Conservation (phyloP, 2,797 vertebrate genomes). For the Geotria australis region DNA sequence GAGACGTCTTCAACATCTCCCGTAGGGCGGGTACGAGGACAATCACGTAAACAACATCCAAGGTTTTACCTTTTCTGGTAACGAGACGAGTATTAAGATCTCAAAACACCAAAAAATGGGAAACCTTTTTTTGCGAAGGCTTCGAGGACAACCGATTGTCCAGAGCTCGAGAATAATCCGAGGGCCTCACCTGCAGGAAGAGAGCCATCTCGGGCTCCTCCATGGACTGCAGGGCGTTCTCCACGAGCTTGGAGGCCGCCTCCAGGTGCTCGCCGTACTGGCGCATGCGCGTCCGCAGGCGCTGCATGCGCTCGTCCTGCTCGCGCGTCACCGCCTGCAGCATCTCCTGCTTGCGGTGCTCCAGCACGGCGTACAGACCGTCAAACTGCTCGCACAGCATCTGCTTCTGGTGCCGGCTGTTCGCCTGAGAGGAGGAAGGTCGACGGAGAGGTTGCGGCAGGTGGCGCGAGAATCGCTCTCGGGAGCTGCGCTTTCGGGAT, state of each 20-base stretch:
- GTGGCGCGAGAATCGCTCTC: no score
- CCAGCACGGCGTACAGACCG: conserved; percentile 25
- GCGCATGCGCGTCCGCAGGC: conserved; percentile 24
- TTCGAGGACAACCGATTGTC: no score
- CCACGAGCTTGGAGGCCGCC: conserved; percentile 33
- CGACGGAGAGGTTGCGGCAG: background rate
- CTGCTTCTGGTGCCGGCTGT: conserved; percentile 24
- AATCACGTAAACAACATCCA: no score
- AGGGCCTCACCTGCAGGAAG: conserved; percentile 45
- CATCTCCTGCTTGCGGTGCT: conserved; percentile 44
- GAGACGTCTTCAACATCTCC: no score
- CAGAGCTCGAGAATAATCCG: no score
- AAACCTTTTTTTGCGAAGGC: no score
- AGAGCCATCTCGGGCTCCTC: conserved; percentile 45
- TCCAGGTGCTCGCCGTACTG: conserved; percentile 36
- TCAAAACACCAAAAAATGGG: no score
- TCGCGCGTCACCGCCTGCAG: conserved; percentile 22
- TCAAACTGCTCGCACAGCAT: conserved; percentile 24
- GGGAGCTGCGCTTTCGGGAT: no score
- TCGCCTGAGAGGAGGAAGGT: conserved; percentile 18
- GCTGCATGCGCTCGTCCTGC: conserved; percentile 34
- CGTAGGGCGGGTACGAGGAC: no score
- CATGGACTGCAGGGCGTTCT: conserved; percentile 41
- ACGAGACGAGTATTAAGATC: no score
- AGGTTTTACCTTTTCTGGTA: no score